Evolutionary conservation across 2,113 vertebrate species (phyloP), one percentile per base, ranked within the genome.

Genomic region (Syngnathus floridae): DNA sequence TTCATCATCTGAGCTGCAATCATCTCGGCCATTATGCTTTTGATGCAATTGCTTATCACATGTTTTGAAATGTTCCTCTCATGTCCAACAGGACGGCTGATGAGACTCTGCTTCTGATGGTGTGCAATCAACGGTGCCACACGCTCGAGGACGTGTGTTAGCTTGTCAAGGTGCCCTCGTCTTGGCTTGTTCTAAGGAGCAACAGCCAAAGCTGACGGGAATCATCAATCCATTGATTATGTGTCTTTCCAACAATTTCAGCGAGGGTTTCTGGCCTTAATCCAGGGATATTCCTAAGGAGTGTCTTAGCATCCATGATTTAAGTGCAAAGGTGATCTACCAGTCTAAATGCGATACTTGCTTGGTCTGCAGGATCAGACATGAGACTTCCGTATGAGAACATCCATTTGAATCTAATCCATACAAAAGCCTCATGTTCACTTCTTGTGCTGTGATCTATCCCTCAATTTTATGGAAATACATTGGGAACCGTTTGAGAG

Each of bases 1-100:
- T 75, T 75, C 69, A 70, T 81, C 63, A 17, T 57, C 41, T 46
- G 59, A 40, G 65, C 54, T 43, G 60, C 65, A 69, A 69, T 80
- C 66, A 40, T 62, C 54, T 65, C 52, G 63, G 17, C 63, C 58
- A 59, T 51, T 7, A 26, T 62, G 62, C 17, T 63, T 82, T 66
- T 78, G 58, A 74, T 72, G 38, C 17, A 7, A 4, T 3, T 17
- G 7, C 64, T 62, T 26, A 72, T 74, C 60, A 55, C 54, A 3
- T 35, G 12, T 51, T 70, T 79, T 60, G 0, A 55, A 67, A 68
- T 14, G 60, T 21, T 37, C 56, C 63, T 73, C 38, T 74, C 58
- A 72, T 66, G 58, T 70, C 41, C 56, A 2, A 52, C 13, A 5
- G 57, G 26, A 2, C 4, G 8, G 36, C 41, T 55, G 72, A 81